Evolutionary conservation across 2,113 vertebrate species (phyloP).

Genomic region (Brachypodius melanocephalos): DNA sequence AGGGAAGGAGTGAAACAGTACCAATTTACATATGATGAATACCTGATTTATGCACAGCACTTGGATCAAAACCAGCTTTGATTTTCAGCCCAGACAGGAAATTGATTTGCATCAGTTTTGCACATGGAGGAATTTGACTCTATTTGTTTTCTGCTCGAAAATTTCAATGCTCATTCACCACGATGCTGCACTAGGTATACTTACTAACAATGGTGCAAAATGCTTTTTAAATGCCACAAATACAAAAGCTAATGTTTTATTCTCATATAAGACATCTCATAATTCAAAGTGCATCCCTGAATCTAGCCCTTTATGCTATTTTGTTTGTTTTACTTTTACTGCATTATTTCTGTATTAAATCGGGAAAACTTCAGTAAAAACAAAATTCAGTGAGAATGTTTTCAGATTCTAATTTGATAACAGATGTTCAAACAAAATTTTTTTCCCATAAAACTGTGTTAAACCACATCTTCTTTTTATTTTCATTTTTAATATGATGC

Average conservation of each 20-base stretch:
- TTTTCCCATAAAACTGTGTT: background rate
- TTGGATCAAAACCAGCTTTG: constrained; percentile 50
- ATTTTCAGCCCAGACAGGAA: constrained; percentile 57
- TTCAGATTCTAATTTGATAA: background rate
- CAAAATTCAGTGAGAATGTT: background rate
- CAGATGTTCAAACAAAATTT: background rate
- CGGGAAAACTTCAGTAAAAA: background rate
- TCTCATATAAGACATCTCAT: background rate
- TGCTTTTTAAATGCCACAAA: background rate
- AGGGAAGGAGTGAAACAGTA: constrained; percentile 17
- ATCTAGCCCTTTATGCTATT: background rate
- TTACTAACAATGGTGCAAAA: background rate
- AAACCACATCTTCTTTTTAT: background rate
- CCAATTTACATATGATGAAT: constrained; percentile 51
- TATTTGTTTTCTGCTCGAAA: constrained; percentile 25
- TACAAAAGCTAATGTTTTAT: background rate
- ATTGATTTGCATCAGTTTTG: constrained; percentile 56
- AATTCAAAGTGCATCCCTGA: background rate
- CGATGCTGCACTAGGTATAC: background rate
- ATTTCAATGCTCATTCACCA: constrained; percentile 1
- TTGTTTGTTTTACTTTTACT: background rate
- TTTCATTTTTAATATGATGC: background rate
- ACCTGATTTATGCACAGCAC: constrained; percentile 46
- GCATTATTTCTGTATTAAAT: background rate
- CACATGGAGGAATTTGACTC: constrained; percentile 15